Percentiles rank a stretch among this genome's conserved stretches.
Conservation (phyloP, 2,797 vertebrate species). For the Stomatorhinus walkeri region DNA sequence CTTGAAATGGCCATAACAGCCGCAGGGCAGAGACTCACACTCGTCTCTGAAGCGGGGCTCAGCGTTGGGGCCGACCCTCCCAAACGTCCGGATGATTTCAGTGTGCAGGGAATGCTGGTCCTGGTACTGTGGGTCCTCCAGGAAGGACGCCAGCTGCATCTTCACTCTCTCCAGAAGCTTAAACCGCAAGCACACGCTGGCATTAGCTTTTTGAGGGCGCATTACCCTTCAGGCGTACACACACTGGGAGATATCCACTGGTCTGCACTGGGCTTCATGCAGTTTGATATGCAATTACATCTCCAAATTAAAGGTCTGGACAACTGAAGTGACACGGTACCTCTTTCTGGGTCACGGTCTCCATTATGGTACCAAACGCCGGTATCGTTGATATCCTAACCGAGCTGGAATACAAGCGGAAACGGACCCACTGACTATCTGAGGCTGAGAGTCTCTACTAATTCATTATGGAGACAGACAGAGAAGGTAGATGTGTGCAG, state of each 20-base stretch:
- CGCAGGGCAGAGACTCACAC: slow-evolving; percentile 62
- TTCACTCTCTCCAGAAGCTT: slow-evolving; percentile 96
- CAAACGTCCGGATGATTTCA: slow-evolving; percentile 95
- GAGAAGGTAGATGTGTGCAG: neutral
- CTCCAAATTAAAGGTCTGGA: neutral
- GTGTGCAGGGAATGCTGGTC: slow-evolving; percentile 95
- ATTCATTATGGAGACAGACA: neutral
- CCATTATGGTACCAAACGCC: slow-evolving; percentile 98
- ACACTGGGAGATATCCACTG: neutral
- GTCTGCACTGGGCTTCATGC: neutral
- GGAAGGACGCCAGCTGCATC: slow-evolving; percentile 95
- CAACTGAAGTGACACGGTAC: slow-evolving; percentile 48
- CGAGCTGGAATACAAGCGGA: slow-evolving; percentile 67
- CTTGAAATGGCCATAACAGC: neutral
- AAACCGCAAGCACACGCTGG: slow-evolving; percentile 18
- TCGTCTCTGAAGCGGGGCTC: slow-evolving; percentile 96
- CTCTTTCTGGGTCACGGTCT: slow-evolving; percentile 98
- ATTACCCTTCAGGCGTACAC: neutral
- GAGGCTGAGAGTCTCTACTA: neutral
- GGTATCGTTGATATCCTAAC: slow-evolving; percentile 98
- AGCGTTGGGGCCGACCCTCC: slow-evolving; percentile 91
- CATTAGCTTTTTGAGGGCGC: neutral
- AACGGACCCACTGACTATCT: neutral
- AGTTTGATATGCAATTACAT: neutral
- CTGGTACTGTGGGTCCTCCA: slow-evolving; percentile 97